A percentile compares a stretch with the other conserved stretches of the same genome.
Evolutionary conservation across 2,888 invertebrate genomes (phyloP).

Genomic region (Camptogramma bilineatum): DNA sequence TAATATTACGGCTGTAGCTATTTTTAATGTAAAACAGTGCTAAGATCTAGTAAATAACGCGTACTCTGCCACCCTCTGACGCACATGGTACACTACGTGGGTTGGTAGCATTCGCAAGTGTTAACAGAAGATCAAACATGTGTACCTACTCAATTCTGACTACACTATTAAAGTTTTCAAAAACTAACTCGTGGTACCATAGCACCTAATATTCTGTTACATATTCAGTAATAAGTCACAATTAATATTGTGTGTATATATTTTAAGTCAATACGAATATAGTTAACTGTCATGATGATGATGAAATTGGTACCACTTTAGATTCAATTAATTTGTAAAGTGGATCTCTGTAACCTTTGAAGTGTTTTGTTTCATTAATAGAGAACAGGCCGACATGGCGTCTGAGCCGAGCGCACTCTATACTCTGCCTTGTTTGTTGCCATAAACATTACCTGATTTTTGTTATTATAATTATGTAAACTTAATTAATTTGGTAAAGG

Average conservation of each 20-base stretch:
- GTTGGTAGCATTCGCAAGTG: too few species aligned
- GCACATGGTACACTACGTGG: not conserved
- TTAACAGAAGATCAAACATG: too few species aligned
- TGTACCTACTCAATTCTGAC: too few species aligned
- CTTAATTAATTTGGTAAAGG: not conserved
- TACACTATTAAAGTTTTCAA: too few species aligned
- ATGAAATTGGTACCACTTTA: conserved; percentile 1
- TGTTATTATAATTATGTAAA: too few species aligned
- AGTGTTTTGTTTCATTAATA: not conserved
- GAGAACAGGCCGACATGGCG: not conserved
- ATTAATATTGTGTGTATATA: too few species aligned
- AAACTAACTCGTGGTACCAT: too few species aligned
- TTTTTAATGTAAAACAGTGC: not conserved
- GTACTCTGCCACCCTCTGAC: not conserved
- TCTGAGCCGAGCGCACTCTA: not conserved
- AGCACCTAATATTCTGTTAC: too few species aligned
- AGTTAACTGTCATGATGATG: not conserved
- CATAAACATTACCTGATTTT: not conserved
- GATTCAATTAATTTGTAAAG: not conserved
- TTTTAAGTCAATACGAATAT: not conserved
- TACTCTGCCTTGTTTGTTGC: not conserved
- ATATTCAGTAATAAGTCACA: too few species aligned
- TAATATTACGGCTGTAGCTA: not conserved
- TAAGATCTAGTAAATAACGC: not conserved
- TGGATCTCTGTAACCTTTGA: not conserved